Conservation (phyloP, 2,797 vertebrate species). For the Eremophila alpestris region DNA sequence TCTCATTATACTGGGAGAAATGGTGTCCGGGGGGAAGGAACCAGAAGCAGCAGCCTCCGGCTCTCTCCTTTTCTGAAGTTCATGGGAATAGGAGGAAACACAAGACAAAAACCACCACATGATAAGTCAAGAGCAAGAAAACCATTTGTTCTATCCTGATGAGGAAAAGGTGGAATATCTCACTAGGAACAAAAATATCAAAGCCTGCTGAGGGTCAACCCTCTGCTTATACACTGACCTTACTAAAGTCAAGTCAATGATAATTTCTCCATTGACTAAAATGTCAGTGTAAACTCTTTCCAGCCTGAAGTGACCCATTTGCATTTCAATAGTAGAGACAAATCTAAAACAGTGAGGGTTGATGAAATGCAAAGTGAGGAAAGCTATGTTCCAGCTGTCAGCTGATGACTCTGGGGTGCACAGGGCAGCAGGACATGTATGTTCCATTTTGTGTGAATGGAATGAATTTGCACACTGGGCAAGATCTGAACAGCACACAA, state of each 20-base stretch:
- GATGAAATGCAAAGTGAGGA: not conserved
- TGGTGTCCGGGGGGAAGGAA: not conserved
- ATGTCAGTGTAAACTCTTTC: not conserved
- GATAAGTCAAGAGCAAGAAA: not conserved
- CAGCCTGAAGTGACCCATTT: not conserved
- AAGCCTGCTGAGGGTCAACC: not conserved
- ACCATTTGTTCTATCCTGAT: not conserved
- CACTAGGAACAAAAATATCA: not conserved
- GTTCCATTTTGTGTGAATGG: not conserved
- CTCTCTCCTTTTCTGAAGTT: not conserved
- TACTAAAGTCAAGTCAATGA: not conserved
- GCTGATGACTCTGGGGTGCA: accelerated
- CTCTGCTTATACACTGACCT: not conserved
- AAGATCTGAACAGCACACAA: not conserved
- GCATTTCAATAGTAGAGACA: not conserved
- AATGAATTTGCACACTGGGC: too few relatives aligned
- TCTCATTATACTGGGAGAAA: not conserved
- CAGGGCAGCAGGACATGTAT: accelerated
- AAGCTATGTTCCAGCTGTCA: not conserved
- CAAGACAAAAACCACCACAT: not conserved
- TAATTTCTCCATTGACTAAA: not conserved
- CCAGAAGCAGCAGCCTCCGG: not conserved
- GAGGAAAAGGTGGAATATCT: not conserved
- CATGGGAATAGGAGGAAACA: not conserved
- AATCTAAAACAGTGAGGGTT: not conserved